Conservation (phyloP, 2,888 invertebrate species). For the Ptilodon capucinus region DNA sequence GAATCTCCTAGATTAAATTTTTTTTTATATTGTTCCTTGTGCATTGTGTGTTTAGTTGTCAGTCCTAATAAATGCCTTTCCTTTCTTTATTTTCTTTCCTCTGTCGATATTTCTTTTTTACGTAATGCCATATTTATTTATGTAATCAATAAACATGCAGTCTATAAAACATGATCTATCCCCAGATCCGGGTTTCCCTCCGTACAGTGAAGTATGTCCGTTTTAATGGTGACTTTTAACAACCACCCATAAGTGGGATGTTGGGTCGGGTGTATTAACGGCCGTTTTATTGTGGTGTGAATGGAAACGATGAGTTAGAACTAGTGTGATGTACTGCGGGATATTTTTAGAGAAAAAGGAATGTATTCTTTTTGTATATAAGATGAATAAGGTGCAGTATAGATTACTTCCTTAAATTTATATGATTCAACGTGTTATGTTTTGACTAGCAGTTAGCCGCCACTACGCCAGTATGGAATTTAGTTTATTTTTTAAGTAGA, state of each 20-base stretch:
- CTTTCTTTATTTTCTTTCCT: too few relatives aligned
- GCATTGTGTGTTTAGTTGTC: too few relatives aligned
- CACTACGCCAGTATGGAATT: too few relatives aligned
- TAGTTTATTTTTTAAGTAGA: too few relatives aligned
- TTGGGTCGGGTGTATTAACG: constrained; percentile 53
- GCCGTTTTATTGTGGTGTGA: constrained; percentile 65
- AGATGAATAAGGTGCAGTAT: background rate
- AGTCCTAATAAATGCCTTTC: too few relatives aligned
- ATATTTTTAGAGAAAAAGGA: constrained; percentile 32
- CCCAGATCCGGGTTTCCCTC: constrained; percentile 21
- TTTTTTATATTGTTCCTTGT: too few relatives aligned
- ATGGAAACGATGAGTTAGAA: constrained; percentile 58
- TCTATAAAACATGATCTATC: background rate
- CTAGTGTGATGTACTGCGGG: constrained; percentile 33
- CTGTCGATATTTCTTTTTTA: background rate
- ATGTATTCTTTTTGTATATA: constrained; percentile 8
- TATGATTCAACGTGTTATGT: too few relatives aligned
- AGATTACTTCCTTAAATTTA: background rate
- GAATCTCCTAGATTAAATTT: too few relatives aligned
- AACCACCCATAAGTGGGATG: constrained; percentile 42
- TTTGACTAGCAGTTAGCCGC: too few relatives aligned
- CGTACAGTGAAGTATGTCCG: constrained; percentile 30
- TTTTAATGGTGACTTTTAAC: constrained; percentile 60
- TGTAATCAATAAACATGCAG: background rate
- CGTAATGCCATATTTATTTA: background rate